These are phyloP conservation scores for Apamea epomidion DNA, from an alignment of 2,888 invertebrate species.

Conservation along the genomic window DNA sequence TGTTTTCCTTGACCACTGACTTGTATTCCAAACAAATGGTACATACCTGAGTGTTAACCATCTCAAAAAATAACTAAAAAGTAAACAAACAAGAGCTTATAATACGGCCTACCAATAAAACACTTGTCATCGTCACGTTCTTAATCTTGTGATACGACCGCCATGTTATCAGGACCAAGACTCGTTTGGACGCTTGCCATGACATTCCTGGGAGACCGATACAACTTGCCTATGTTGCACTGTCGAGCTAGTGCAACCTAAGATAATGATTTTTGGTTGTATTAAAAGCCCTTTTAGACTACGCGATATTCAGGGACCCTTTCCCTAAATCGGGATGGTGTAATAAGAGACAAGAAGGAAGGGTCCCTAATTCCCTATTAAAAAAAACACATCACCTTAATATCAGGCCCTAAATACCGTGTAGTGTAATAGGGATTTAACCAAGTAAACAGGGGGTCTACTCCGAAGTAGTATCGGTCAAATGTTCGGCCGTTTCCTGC, in stretches of 20 bases:
- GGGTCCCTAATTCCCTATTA: not conserved
- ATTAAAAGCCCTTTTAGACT: not conserved
- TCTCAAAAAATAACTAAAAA: not conserved
- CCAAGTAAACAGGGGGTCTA: not conserved
- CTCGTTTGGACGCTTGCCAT: slow-evolving; percentile 77
- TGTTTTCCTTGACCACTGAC: not conserved
- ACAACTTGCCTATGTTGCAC: slow-evolving; percentile 10
- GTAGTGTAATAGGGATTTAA: not conserved
- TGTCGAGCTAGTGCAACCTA: slow-evolving; percentile 23
- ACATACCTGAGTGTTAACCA: not conserved
- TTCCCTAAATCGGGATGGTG: not conserved
- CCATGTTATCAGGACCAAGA: slow-evolving; percentile 47
- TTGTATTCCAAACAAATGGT: not conserved
- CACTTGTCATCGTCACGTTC: not conserved
- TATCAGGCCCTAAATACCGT: not conserved
- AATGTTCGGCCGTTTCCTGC: no score
- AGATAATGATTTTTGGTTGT: slow-evolving; percentile 11
- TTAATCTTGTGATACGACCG: slow-evolving; percentile 8
- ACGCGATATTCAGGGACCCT: not conserved
- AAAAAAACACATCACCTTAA: not conserved
- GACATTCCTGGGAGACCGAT: slow-evolving; percentile 58
- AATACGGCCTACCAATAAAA: not conserved
- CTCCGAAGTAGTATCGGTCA: no score
- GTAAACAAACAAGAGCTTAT: no score
- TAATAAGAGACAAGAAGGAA: not conserved